Evolutionary conservation across 2,888 invertebrate species (phyloP).

Genomic region (Plusia festucae): DNA sequence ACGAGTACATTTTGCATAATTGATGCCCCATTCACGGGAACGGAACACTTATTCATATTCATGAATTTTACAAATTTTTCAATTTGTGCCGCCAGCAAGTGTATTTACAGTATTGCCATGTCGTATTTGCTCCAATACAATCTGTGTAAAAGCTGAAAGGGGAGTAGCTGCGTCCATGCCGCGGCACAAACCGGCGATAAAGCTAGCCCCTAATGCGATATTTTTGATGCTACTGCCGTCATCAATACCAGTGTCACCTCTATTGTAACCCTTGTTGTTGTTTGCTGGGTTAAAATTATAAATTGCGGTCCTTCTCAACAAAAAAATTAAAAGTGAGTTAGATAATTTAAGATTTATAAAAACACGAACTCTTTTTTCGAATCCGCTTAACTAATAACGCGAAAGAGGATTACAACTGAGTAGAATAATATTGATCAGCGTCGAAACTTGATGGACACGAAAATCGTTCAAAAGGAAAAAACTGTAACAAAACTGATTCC

Average conservation of each 20-base stretch:
- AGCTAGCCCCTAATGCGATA: constrained; percentile 76
- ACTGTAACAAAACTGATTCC: constrained; percentile 88
- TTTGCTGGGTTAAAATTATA: constrained; percentile 50
- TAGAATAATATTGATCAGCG: constrained; percentile 70
- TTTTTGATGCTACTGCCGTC: constrained; percentile 74
- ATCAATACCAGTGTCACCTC: constrained; percentile 64
- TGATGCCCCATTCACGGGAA: constrained; percentile 85
- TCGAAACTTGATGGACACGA: constrained; percentile 76
- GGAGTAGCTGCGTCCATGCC: constrained; percentile 63
- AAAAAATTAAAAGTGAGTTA: constrained; percentile 34
- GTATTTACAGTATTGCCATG: constrained; percentile 82
- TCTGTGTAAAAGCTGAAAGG: constrained; percentile 80
- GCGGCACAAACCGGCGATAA: constrained; percentile 70
- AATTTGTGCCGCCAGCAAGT: constrained; percentile 82
- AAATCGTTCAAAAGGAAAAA: constrained; percentile 83
- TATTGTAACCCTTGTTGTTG: constrained; percentile 56
- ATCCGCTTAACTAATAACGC: constrained; percentile 61
- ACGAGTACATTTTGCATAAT: constrained; percentile 86
- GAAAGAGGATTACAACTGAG: constrained; percentile 63
- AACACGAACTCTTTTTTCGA: constrained; percentile 44
- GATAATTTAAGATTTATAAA: constrained; percentile 24
- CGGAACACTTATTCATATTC: constrained; percentile 87
- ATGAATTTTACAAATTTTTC: constrained; percentile 87
- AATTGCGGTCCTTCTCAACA: constrained; percentile 44
- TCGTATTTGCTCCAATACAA: constrained; percentile 83